phyloP scores from a whole-genome alignment of 1,140 invertebrate species.

The Drosophila funebris region DNA sequence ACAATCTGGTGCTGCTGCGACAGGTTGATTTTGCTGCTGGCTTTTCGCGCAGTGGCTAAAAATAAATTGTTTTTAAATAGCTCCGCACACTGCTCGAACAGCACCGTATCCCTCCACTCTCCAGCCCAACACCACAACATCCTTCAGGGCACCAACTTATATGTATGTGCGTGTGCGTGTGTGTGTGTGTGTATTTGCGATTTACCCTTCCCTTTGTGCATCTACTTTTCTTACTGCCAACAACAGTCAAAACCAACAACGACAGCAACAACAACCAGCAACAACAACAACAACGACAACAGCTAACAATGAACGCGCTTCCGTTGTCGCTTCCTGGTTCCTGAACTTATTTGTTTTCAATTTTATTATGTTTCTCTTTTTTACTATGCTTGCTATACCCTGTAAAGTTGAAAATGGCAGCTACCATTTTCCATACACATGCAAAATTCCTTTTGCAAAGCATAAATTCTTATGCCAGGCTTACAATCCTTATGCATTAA shows the following conservation, averaged over 20 bases:
- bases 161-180: background rate
- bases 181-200: background rate
- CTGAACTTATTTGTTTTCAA: conserved; percentile 75
- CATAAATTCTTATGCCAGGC: too few species aligned
- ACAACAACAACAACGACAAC: conserved; percentile 48
- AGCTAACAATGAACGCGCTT: conserved; percentile 66
- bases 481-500: too few species aligned
- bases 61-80: conserved; percentile 81
- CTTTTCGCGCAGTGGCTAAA: conserved; percentile 66
- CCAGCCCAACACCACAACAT: too few species aligned
- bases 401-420: background rate
- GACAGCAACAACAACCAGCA: conserved; percentile 13
- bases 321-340: conserved; percentile 51
- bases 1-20: conserved; percentile 25
- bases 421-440: background rate
- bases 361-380: conserved; percentile 47
- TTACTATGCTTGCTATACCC: conserved; percentile 10
- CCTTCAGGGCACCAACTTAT: background rate
- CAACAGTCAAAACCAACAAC: conserved; percentile 22
- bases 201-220: conserved; percentile 23
- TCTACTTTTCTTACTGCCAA: conserved; percentile 10
- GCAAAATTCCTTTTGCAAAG: too few species aligned
- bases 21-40: conserved; percentile 65
- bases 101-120: conserved; percentile 4
- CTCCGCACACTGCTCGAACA: conserved; percentile 57